These are phyloP conservation scores for Aporophyla lueneburgensis DNA, from an alignment of 2,888 invertebrate species.

Conservation along the genomic window DNA sequence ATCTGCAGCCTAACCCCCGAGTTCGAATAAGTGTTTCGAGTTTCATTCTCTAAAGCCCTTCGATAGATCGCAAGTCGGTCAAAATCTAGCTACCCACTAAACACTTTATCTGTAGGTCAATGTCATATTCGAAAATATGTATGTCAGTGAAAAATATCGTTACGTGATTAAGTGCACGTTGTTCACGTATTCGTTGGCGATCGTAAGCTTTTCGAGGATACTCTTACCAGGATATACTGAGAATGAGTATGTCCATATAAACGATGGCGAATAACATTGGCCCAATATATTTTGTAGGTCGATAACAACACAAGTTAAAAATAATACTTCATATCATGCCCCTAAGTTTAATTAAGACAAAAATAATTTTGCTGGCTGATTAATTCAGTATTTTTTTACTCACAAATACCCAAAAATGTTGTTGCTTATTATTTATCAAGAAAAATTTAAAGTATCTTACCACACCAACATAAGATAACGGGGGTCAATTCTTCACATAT, in stretches of 20 bases:
- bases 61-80: too few species aligned
- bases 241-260: neutral
- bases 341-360: neutral
- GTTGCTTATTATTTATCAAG: slow-evolving; percentile 16
- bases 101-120: neutral
- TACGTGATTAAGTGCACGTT: slow-evolving; percentile 5
- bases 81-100: neutral
- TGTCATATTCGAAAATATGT: neutral
- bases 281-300: neutral
- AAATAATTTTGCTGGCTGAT: neutral
- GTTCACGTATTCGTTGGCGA: neutral
- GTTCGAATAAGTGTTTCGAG: neutral
- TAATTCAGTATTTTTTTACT: neutral
- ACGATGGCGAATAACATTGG: neutral
- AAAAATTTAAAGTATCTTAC: slow-evolving; percentile 20
- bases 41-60: neutral
- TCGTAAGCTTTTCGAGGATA: slow-evolving; percentile 2
- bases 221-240: neutral
- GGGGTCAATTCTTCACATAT: slow-evolving; percentile 57
- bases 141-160: neutral
- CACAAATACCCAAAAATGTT: neutral
- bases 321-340: neutral
- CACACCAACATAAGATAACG: slow-evolving; percentile 36
- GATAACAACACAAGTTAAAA: neutral
- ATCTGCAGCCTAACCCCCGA: too few species aligned